phyloP scores from a whole-genome alignment of 2,888 invertebrate species.

The Caenorhabditis japonica region DNA sequence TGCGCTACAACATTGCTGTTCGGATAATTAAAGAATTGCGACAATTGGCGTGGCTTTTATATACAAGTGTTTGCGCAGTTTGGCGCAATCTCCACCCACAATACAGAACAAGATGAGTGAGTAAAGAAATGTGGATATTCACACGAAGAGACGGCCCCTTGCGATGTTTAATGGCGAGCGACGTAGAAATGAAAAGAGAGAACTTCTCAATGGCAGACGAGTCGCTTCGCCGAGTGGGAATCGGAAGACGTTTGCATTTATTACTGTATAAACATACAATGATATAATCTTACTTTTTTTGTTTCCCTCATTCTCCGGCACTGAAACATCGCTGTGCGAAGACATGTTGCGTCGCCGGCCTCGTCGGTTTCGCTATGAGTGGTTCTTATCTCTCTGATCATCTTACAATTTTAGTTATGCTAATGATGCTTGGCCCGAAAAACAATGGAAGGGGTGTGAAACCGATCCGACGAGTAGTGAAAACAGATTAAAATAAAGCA shows the following conservation, averaged over 20 bases:
- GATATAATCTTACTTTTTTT: slow-evolving; percentile 44
- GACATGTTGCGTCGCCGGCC: slow-evolving; percentile 11
- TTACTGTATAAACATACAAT: slow-evolving; percentile 52
- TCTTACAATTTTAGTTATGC: slow-evolving; percentile 41
- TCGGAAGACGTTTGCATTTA: slow-evolving; percentile 42
- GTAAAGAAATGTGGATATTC: slow-evolving; percentile 53
- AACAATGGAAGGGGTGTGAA: slow-evolving; percentile 22
- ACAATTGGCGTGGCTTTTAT: slow-evolving; percentile 54
- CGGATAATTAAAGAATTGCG: slow-evolving; percentile 57
- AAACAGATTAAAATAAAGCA: no score
- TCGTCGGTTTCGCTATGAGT: slow-evolving; percentile 20
- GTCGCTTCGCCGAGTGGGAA: no score
- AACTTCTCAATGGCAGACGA: slow-evolving; percentile 18
- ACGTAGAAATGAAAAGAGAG: neutral
- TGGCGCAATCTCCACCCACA: slow-evolving; percentile 55
- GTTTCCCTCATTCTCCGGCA: slow-evolving; percentile 2
- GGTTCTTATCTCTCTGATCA: slow-evolving; percentile 34
- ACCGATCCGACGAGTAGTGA: no score
- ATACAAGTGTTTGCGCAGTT: slow-evolving; percentile 54
- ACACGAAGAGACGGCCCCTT: slow-evolving; percentile 39
- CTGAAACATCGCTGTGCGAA: neutral
- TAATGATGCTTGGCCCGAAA: slow-evolving; percentile 26
- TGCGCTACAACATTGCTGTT: slow-evolving; percentile 14
- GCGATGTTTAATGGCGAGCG: slow-evolving; percentile 39
- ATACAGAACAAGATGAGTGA: slow-evolving; percentile 45